Evolutionary conservation across 2,888 invertebrate species (phyloP).

Genomic region (Zelleria hepariella): DNA sequence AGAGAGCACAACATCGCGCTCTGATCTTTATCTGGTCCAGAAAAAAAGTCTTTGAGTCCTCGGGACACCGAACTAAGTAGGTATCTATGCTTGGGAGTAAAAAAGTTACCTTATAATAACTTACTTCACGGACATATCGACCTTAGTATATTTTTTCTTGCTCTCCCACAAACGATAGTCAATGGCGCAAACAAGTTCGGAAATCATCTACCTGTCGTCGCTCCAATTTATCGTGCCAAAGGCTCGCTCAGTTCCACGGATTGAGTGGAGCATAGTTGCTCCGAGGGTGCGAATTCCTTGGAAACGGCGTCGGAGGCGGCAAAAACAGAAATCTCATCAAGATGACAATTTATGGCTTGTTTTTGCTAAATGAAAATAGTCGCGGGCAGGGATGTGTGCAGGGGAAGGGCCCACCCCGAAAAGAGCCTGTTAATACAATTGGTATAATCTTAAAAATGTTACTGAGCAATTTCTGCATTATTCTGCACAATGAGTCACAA

Average conservation of each 20-base stretch:
- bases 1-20: too few species aligned
- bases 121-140: too few species aligned
- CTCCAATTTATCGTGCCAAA: neutral
- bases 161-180: neutral
- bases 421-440: neutral
- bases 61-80: too few species aligned
- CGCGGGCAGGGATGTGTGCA: conserved; percentile 59
- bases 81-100: too few species aligned
- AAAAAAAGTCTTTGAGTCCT: too few species aligned
- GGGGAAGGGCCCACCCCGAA: neutral
- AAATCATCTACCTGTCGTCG: conserved; percentile 6
- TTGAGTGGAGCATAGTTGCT: neutral
- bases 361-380: conserved; percentile 73
- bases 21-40: too few species aligned
- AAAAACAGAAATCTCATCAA: conserved; percentile 72
- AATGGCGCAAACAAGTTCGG: neutral
- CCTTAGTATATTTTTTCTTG: too few species aligned
- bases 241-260: neutral
- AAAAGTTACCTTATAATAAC: too few species aligned
- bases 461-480: too few species aligned
- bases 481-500: too few species aligned
- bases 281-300: conserved; percentile 5
- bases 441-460: neutral
- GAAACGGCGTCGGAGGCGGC: conserved; percentile 45
- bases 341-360: conserved; percentile 73